phyloP scores from a whole-genome alignment of 2,888 invertebrate genomes.

The Nomada ruficornis region DNA sequence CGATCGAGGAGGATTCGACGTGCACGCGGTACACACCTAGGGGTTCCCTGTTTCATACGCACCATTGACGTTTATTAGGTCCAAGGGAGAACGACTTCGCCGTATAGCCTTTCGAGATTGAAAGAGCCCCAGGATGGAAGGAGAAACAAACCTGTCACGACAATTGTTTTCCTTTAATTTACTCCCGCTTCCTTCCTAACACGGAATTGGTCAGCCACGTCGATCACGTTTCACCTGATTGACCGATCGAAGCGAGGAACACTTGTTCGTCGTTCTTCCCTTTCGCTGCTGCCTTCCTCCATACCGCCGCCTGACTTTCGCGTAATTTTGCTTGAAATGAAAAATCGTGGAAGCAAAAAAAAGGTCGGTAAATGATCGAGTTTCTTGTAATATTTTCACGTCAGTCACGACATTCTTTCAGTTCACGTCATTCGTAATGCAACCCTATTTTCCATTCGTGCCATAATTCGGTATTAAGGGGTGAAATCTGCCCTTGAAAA shows the following conservation, averaged over 20 bases:
- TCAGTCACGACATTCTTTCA: no score
- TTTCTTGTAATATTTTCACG: no score
- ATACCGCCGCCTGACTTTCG: background rate
- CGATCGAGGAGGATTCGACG: constrained; percentile 31
- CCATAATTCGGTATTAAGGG: no score
- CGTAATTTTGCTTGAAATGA: background rate
- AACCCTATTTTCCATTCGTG: no score
- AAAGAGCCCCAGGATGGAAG: constrained; percentile 23
- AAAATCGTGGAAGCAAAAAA: no score
- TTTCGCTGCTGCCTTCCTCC: background rate
- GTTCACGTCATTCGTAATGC: no score
- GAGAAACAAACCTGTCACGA: constrained; percentile 41
- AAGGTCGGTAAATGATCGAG: no score
- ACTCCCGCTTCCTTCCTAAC: constrained; percentile 40
- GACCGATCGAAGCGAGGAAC: constrained; percentile 41
- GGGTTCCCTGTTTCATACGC: constrained; percentile 31
- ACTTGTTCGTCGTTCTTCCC: constrained; percentile 13
- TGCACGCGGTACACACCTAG: constrained; percentile 11
- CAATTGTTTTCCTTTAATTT: constrained; percentile 75
- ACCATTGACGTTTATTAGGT: constrained; percentile 54
- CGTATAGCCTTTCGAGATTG: constrained; percentile 28
- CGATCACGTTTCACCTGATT: constrained; percentile 63
- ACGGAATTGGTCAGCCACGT: constrained; percentile 63
- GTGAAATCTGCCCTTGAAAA: no score
- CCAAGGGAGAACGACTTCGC: constrained; percentile 39